Evolutionary conservation across 1,140 invertebrate species (phyloP).

Genomic region (Mamestra configurata): DNA sequence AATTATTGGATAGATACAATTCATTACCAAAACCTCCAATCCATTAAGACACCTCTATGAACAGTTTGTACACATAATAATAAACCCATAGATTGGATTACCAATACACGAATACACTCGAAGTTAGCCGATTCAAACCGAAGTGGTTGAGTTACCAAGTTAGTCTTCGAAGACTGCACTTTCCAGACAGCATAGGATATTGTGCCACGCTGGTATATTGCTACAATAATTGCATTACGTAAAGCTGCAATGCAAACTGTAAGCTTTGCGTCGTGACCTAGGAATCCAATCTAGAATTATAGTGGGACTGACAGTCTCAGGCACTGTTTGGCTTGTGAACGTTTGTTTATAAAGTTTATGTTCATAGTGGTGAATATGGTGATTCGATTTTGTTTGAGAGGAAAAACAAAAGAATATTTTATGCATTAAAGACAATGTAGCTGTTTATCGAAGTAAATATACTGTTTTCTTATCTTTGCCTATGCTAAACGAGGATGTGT

Average conservation of each 20-base stretch:
- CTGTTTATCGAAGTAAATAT: too few species aligned
- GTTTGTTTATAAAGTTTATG: neutral
- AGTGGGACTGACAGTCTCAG: neutral
- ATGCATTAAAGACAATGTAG: neutral
- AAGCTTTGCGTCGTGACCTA: slow-evolving; percentile 23
- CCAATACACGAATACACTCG: slow-evolving; percentile 33
- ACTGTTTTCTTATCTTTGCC: too few species aligned
- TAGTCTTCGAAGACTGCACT: slow-evolving; percentile 22
- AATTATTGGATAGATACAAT: neutral
- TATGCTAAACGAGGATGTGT: too few species aligned
- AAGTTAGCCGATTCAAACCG: slow-evolving; percentile 20
- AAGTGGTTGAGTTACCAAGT: slow-evolving; percentile 46
- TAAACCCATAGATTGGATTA: slow-evolving; percentile 39
- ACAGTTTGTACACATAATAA: slow-evolving; percentile 25
- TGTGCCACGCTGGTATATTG: slow-evolving; percentile 30
- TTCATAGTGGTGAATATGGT: neutral
- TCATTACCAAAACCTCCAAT: slow-evolving; percentile 9
- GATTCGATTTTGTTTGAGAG: neutral
- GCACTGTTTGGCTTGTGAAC: neutral
- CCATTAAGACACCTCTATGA: slow-evolving; percentile 4
- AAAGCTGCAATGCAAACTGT: slow-evolving; percentile 38
- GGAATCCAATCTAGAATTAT: slow-evolving; percentile 38
- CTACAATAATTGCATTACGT: slow-evolving; percentile 43
- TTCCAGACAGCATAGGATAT: slow-evolving; percentile 8
- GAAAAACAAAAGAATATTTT: neutral